These are phyloP conservation scores for Neodontobutis hainanensis DNA, from an alignment of 2,113 vertebrate genomes.

Conservation along the genomic window DNA sequence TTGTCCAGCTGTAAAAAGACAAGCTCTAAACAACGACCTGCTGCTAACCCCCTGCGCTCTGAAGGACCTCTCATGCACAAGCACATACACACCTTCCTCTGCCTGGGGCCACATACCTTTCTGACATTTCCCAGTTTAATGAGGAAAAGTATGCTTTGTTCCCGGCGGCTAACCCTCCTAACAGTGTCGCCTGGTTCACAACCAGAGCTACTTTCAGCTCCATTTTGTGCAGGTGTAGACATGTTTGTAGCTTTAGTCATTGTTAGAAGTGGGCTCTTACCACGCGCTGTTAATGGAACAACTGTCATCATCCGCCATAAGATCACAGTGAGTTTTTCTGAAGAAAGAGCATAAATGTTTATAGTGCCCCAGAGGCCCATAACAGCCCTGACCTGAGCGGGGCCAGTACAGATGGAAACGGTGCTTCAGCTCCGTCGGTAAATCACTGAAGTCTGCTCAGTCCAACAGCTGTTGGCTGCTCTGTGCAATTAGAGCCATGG, in stretches of 20 bases:
- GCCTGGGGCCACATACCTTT: conserved; percentile 38
- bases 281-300: conserved; percentile 47
- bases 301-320: conserved; percentile 55
- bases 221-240: conserved; percentile 55
- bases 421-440: conserved; percentile 35
- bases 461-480: conserved; percentile 43
- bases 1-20: conserved; percentile 11
- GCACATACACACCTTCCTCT: conserved; percentile 22
- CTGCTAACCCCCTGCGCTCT: background rate
- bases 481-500: conserved; percentile 34
- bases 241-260: background rate
- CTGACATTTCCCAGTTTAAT: conserved; percentile 20
- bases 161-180: conserved; percentile 39
- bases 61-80: conserved; percentile 17
- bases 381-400: conserved; percentile 62
- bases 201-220: conserved; percentile 17
- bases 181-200: conserved; percentile 42
- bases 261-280: conserved; percentile 19
- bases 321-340: conserved; percentile 13
- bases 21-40: background rate
- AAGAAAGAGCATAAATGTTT: conserved; percentile 57
- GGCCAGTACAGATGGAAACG: conserved; percentile 55
- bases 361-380: conserved; percentile 50
- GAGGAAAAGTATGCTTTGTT: conserved; percentile 19
- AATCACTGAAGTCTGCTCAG: conserved; percentile 44